phyloP scores from a whole-genome alignment of 2,797 vertebrate species.

The Macropus fuliginosus region DNA sequence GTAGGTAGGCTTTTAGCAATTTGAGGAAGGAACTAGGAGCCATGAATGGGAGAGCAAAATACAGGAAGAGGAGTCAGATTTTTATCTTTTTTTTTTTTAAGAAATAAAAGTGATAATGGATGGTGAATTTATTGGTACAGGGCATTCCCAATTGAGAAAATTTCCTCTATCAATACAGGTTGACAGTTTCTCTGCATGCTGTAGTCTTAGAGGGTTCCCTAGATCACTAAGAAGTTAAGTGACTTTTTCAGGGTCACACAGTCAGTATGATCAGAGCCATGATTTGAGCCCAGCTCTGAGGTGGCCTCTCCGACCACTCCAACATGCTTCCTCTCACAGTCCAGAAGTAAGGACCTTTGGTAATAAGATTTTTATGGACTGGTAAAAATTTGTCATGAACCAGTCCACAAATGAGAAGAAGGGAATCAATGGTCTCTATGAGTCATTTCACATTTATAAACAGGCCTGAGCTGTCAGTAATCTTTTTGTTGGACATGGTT shows the following conservation, averaged over 20 bases:
- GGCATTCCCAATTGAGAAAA: too few species aligned
- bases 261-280: not conserved
- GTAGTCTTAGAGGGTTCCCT: too few species aligned
- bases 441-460: conserved; percentile 32
- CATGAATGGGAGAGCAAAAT: too few species aligned
- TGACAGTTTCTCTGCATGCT: not conserved
- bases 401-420: not conserved
- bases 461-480: conserved; percentile 39
- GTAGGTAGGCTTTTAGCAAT: too few species aligned
- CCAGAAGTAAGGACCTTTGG: not conserved
- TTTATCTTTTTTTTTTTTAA: too few species aligned
- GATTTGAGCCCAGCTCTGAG: not conserved
- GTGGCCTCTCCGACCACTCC: not conserved
- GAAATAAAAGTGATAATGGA: too few species aligned
- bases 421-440: not conserved
- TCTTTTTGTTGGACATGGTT: conserved; percentile 24
- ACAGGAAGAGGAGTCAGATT: too few species aligned
- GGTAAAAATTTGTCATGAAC: not conserved
- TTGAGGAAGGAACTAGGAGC: too few species aligned
- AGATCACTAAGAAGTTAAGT: too few species aligned
- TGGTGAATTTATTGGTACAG: too few species aligned
- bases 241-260: not conserved
- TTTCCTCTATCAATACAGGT: not conserved
- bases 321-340: not conserved
- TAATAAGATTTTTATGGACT: not conserved